A percentile compares a stretch with the other conserved stretches of the same genome.
Evolutionary conservation across 2,797 vertebrate genomes (phyloP).

Genomic region (Micromesistius poutassou): DNA sequence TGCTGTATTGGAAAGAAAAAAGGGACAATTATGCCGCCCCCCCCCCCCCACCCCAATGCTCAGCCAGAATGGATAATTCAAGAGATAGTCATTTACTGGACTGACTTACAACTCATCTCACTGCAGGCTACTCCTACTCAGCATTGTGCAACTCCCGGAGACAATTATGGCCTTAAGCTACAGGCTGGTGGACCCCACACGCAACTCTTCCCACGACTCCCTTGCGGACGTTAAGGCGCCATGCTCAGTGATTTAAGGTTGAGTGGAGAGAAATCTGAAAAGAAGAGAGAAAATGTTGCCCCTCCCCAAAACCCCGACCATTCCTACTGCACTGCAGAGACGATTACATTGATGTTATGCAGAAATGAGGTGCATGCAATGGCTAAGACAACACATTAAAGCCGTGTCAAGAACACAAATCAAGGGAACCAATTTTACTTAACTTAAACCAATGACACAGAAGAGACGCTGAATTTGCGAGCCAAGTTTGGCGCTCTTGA

Average conservation of each 20-base stretch:
- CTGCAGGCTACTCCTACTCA: conserved; percentile 33
- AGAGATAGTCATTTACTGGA: conserved; percentile 30
- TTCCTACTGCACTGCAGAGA: conserved; percentile 50
- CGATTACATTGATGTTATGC: conserved; percentile 54
- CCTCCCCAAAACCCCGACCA: conserved; percentile 42
- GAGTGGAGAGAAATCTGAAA: conserved; percentile 70
- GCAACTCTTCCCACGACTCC: conserved; percentile 51
- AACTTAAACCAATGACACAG: conserved; percentile 76
- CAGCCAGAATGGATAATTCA: conserved; percentile 16
- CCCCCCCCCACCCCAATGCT: conserved; percentile 21
- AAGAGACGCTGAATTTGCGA: conserved; percentile 74
- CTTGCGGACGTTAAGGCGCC: conserved; percentile 44
- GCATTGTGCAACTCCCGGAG: conserved; percentile 39
- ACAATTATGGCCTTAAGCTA: conserved; percentile 45
- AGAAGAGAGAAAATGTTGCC: conserved; percentile 67
- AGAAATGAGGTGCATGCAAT: conserved; percentile 75
- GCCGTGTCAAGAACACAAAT: conserved; percentile 63
- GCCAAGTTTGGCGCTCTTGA: conserved; percentile 76
- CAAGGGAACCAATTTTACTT: conserved; percentile 75
- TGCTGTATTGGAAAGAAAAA: conserved; percentile 64
- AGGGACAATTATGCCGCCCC: conserved; percentile 58
- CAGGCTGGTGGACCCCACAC: conserved; percentile 43
- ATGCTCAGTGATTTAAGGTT: conserved; percentile 56
- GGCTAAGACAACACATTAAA: conserved; percentile 66
- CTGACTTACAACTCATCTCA: conserved; percentile 36